Base-by-base conservation (phyloP, 2,797 vertebrate genomes). In the Gobio occitaniae region DNA sequence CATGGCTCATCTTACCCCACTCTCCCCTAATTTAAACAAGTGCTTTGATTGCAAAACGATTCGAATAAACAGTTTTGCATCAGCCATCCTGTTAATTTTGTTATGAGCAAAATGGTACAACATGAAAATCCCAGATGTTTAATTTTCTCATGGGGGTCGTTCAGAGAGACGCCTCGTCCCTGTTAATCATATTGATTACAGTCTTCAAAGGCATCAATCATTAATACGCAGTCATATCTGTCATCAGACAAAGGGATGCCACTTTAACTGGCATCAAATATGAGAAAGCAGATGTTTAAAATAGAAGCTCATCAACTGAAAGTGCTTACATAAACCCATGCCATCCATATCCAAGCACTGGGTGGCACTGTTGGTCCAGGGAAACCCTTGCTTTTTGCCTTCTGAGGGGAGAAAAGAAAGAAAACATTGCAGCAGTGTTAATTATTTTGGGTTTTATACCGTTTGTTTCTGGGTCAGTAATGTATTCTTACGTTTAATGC, bases 271-370 rank as follows among this genome's bases (percentile, higher is more conserved):
- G 41, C 65, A 91, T 91, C 92, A 87, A 86, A 91, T 89, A 89
- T 32, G 72, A 92, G 87, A 91, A 91, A 93, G 89, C 92, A 94
- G 94, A 93, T 94, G 93, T 92, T 93, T 90, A 89, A 91, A 91
- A 91, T 88, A 89, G 89, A 91, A 90, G 79, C 91, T 93, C 91
- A 19, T 93, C 90, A 93, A 90, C 83, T 52, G 54, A 48, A 19
- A 87, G 84, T 52, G 56, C 83, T 93, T 92, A 89, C 74, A 89
- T 91, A 93, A 93, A 90, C 36, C 13, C 21, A 4, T 11, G 6
- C 6, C 2, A 65, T 19, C 17, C 0, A 0, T 0, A 0, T 0
- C 0, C 0, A 1, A 78, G n/a, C 95, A 91, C 92, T 36, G 71
- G 93, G 89, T 89, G 94, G 93, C 56, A 91, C 86, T 95, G 93